Conservation (phyloP, 2,888 invertebrate species). For the Lumbricus terrestris region DNA sequence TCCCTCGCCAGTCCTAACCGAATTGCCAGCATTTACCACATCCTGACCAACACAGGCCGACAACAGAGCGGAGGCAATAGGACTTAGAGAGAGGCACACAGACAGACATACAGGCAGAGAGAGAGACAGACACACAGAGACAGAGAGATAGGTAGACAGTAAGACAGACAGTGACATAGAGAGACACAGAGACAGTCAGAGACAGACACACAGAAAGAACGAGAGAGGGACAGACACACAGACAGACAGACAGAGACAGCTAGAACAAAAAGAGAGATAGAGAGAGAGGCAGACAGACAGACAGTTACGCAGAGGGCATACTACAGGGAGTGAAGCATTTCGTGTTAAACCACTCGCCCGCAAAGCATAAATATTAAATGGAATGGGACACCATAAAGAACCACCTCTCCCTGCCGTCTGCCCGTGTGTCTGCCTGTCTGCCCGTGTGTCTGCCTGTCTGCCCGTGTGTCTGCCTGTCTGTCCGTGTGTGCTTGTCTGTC, state of each 20-base stretch:
- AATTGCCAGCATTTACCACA: neutral
- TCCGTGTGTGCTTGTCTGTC: too few species aligned
- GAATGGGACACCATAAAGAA: neutral
- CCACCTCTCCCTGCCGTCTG: neutral
- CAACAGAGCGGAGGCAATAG: neutral
- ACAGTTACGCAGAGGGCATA: too few species aligned
- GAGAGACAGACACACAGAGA: neutral
- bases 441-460: too few species aligned
- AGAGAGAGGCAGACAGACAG: neutral
- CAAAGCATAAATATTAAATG: neutral
- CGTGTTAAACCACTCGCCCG: neutral
- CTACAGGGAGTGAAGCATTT: neutral
- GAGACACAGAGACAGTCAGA: too few species aligned
- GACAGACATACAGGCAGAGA: too few species aligned
- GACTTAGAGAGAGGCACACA: too few species aligned
- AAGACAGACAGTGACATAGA: neutral
- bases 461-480: neutral
- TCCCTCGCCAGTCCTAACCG: neutral
- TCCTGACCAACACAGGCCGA: neutral
- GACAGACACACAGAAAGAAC: too few species aligned
- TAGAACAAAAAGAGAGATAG: too few species aligned
- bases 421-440: too few species aligned
- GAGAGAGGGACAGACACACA: too few species aligned
- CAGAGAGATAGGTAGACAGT: neutral
- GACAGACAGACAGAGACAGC: too few species aligned